Conservation (phyloP, 1,140 invertebrate genomes). For the fruit fly (Drosophila melanogaster) region Release_6_plus_ISO1_MT NC_004354.4:9542501-9543000, state of each 20-base stretch:
- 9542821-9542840: not conserved
- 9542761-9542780: constrained; percentile 21
- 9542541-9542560: constrained; percentile 70
- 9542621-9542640: constrained; percentile 60
- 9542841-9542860: constrained; percentile 30
- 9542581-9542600: constrained; percentile 14
- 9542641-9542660: not conserved
- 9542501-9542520: constrained; percentile 51
- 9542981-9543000: constrained; percentile 22
- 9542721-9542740: constrained; percentile 31
- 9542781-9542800: not conserved
- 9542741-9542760: constrained; percentile 39
- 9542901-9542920: constrained; percentile 20
- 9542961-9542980: constrained; percentile 8
- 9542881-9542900: constrained; percentile 32
- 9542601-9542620: constrained; percentile 26
- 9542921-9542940: not conserved
- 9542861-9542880: constrained; percentile 50
- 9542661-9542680: not conserved
- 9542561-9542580: constrained; percentile 61
- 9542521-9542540: constrained; percentile 67
- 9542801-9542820: not conserved
- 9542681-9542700: not conserved
- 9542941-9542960: not conserved
- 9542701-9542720: constrained; percentile 39